A percentile compares a stretch with the other conserved stretches of the same genome.
phyloP scores from a whole-genome alignment of 1,140 invertebrate species.

The Drosophila burlai region DNA sequence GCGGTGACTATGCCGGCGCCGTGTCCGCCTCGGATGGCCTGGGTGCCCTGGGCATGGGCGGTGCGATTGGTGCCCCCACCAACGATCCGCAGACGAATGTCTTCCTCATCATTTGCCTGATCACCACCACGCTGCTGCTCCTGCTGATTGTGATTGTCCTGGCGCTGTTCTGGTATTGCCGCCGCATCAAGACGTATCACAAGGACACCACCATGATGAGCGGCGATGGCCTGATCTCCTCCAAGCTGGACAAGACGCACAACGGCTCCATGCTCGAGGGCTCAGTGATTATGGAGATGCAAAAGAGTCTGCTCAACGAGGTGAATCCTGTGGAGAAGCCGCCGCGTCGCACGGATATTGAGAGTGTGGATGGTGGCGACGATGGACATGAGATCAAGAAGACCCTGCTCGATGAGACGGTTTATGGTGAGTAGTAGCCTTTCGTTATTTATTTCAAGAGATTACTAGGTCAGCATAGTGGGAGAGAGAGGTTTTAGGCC shows the following conservation, averaged over 20 bases:
- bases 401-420: slow-evolving; percentile 90
- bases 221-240: slow-evolving; percentile 76
- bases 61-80: slow-evolving; percentile 73
- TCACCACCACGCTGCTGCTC: slow-evolving; percentile 87
- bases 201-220: slow-evolving; percentile 86
- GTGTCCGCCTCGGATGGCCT: slow-evolving; percentile 84
- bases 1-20: slow-evolving; percentile 86
- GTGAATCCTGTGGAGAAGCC: slow-evolving; percentile 93
- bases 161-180: slow-evolving; percentile 89
- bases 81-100: slow-evolving; percentile 83
- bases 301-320: slow-evolving; percentile 92
- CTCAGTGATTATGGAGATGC: slow-evolving; percentile 89
- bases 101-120: slow-evolving; percentile 86
- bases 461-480: not conserved
- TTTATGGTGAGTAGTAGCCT: slow-evolving; percentile 89
- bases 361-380: slow-evolving; percentile 89
- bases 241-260: slow-evolving; percentile 87
- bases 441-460: not conserved
- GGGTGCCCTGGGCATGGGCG: slow-evolving; percentile 53
- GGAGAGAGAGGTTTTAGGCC: too few species aligned
- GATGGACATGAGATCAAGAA: slow-evolving; percentile 92
- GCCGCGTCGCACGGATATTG: slow-evolving; percentile 89
- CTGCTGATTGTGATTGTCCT: slow-evolving; percentile 88
- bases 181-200: slow-evolving; percentile 86
- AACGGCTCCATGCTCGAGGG: slow-evolving; percentile 88